phyloP scores from a whole-genome alignment of 2,797 vertebrate genomes.

The Hemibagrus guttatus region DNA sequence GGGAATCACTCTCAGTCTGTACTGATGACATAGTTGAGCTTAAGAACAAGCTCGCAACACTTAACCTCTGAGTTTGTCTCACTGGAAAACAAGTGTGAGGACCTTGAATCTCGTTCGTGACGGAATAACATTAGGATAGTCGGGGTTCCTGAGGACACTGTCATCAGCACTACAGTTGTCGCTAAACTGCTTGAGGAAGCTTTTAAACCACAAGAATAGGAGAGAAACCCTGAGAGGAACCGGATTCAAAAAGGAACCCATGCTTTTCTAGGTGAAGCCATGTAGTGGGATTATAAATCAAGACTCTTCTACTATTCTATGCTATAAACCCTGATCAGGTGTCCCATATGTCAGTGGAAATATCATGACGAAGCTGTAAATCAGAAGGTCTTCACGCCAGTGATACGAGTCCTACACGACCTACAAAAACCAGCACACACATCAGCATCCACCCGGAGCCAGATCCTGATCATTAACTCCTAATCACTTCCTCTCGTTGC shows the following conservation, averaged over 20 bases:
- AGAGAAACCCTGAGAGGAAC: background rate
- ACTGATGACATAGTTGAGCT: too few relatives aligned
- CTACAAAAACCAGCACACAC: background rate
- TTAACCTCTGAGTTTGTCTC: too few relatives aligned
- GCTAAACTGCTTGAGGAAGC: too few relatives aligned
- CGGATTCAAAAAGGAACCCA: background rate
- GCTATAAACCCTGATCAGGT: background rate
- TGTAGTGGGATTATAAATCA: background rate
- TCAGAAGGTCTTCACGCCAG: background rate
- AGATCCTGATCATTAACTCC: conserved; percentile 15
- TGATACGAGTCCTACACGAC: background rate
- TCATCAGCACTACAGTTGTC: too few relatives aligned
- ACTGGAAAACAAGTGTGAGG: too few relatives aligned
- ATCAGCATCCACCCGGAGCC: background rate
- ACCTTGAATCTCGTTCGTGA: too few relatives aligned
- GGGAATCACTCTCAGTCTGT: too few relatives aligned
- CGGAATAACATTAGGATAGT: too few relatives aligned
- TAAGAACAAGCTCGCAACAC: too few relatives aligned
- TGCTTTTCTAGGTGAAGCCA: too few relatives aligned
- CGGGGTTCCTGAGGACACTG: too few relatives aligned
- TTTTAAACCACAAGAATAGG: too few relatives aligned
- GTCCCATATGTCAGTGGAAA: background rate
- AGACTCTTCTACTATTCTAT: background rate
- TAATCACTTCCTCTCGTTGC: conserved; percentile 27
- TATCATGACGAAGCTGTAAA: background rate